Evolutionary conservation across 2,888 invertebrate genomes (phyloP), one percentile per base, ranked within the genome.

Genomic region (Cabera pusaria): DNA sequence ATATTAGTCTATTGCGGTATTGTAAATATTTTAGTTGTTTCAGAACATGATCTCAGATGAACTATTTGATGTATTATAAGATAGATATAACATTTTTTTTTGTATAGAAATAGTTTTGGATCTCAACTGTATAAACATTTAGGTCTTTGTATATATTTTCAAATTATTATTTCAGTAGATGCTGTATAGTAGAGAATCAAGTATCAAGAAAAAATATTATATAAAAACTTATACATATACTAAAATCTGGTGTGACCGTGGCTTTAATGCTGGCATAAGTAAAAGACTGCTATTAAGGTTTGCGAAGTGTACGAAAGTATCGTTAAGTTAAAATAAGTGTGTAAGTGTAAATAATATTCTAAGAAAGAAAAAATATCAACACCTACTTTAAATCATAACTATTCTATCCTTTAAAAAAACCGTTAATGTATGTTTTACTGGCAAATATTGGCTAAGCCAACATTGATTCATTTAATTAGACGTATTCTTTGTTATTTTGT

Each of bases 21-120:
- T 37, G 10, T 17, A 31, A 25, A 31, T 33, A 19, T 52, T 56
- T 61, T 59, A 58, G 50, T 31, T 64, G 37, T 59, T 58, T 70
- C 64, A 64, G 61, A 70, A 67, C 64, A 70, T 83, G 85, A 85
- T 85, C 85, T 85, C 85, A 42, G 29, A 83, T 58, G 59, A 54
- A 62, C 71, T 68, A 67, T 60, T 70, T 62, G 66, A 67, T 63
- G 48, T 54, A 49, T 63, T 67, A 3, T 3, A 68, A 60, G 33
- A 57, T 65, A 64, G 47, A 43, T 45, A 44, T 8, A 6, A 14
- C 12, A 7, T n/a, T 18, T n/a, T n/a, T n/a, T n/a, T n/a, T n/a
- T n/a, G n/a, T n/a, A n/a, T n/a, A n/a, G n/a, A n/a, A n/a, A 14
- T 14, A 4, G 14, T 3, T 14, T 2, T 25, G 8, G 17, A 17